Evolutionary conservation across 2,113 vertebrate species (phyloP).

Genomic region (Eptesicus fuscus): DNA sequence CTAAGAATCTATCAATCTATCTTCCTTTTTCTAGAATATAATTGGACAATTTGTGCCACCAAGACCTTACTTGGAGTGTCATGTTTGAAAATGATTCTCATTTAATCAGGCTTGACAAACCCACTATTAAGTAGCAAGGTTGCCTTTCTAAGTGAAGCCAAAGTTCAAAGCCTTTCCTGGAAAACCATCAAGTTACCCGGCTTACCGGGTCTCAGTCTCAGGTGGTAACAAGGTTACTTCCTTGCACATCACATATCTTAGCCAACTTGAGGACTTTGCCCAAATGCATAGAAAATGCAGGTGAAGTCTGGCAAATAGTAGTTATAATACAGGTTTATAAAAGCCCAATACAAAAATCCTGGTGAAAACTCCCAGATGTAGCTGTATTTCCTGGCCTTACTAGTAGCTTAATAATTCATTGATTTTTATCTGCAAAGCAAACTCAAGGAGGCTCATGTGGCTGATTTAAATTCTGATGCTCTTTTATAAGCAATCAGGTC

Average conservation of each 20-base stretch:
- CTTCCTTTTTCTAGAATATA: neutral
- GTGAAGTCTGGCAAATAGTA: neutral
- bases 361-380: neutral
- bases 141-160: neutral
- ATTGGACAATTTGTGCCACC: neutral
- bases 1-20: neutral
- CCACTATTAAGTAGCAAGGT: neutral
- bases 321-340: neutral
- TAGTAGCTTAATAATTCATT: neutral
- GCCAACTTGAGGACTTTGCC: neutral
- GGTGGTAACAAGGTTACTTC: neutral
- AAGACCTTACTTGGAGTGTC: neutral
- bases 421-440: neutral
- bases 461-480: neutral
- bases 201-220: neutral
- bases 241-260: neutral
- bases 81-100: neutral
- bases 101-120: neutral
- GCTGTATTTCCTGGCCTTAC: neutral
- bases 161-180: neutral
- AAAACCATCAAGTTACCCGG: neutral
- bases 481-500: neutral
- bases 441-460: neutral
- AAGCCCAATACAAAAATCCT: neutral
- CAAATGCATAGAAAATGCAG: neutral